Percentiles rank a stretch among this genome's conserved stretches.
These are phyloP conservation scores for Metopolophium dirhodum DNA, from an alignment of 1,140 invertebrate species.

Conservation along the genomic window DNA sequence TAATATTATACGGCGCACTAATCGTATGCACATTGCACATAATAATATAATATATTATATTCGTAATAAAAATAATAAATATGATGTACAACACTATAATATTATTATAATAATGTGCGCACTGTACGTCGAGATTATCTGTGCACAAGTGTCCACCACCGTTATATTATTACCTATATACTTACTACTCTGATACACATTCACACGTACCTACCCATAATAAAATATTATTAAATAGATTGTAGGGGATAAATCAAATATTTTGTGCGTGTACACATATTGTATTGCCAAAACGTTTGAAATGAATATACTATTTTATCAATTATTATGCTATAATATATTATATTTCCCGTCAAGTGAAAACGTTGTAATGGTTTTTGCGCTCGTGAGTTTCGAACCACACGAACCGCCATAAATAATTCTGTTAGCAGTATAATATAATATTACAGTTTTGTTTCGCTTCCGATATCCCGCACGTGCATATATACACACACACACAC, in stretches of 20 bases:
- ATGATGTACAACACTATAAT: neutral
- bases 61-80: conserved; percentile 14
- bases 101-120: neutral
- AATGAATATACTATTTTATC: neutral
- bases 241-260: neutral
- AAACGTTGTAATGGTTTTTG: conserved; percentile 16
- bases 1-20: neutral
- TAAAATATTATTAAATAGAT: neutral
- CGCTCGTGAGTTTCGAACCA: conserved; percentile 2
- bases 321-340: neutral
- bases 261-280: neutral
- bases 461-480: neutral
- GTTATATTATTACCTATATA: neutral
- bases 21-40: neutral
- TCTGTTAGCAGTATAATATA: neutral
- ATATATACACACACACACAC: neutral
- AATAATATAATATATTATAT: neutral
- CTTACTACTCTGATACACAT: neutral
- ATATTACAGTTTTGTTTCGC: neutral
- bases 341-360: neutral
- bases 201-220: neutral
- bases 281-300: neutral
- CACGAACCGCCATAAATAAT: neutral
- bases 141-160: neutral
- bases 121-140: neutral